A percentile compares a stretch with the other conserved stretches of the same genome.
These are phyloP conservation scores for Drosophila novamexicana DNA, from an alignment of 1,140 invertebrate genomes.

Conservation along the genomic window DNA sequence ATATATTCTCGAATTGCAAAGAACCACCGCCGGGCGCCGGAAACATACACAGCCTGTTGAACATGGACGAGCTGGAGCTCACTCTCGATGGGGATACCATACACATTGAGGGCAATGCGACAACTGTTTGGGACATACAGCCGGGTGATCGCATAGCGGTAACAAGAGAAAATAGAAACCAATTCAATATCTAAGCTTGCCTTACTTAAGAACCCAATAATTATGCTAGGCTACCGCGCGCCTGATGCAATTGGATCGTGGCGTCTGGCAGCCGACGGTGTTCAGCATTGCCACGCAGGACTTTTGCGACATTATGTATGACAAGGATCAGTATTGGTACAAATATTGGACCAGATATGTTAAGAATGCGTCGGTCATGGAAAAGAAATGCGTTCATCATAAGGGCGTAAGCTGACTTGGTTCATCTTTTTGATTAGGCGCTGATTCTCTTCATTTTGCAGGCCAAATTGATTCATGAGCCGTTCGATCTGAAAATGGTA, in stretches of 20 bases:
- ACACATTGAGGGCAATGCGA: conserved; percentile 31
- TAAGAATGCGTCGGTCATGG: conserved; percentile 6
- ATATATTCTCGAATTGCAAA: conserved; percentile 45
- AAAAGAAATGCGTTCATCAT: conserved; percentile 28
- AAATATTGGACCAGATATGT: conserved; percentile 44
- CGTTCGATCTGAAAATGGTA: conserved; percentile 50
- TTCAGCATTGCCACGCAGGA: conserved; percentile 35
- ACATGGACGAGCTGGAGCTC: conserved; percentile 7
- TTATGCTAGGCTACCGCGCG: neutral
- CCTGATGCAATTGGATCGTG: conserved; percentile 44
- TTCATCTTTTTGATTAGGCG: neutral
- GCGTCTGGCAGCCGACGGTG: conserved; percentile 60
- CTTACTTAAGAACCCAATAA: neutral
- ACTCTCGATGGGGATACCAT: conserved; percentile 26
- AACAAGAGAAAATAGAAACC: conserved; percentile 12
- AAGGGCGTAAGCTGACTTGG: conserved; percentile 46
- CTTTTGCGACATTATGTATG: conserved; percentile 60
- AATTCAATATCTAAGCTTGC: no score
- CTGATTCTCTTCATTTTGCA: conserved; percentile 17
- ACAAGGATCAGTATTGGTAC: conserved; percentile 61
- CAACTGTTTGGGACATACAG: conserved; percentile 46
- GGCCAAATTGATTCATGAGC: conserved; percentile 43
- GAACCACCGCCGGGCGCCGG: conserved; percentile 34
- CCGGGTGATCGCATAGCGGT: conserved; percentile 54
- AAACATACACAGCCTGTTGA: conserved; percentile 12